Conservation (phyloP, 2,888 invertebrate species). For the Melipona bicolor region DNA sequence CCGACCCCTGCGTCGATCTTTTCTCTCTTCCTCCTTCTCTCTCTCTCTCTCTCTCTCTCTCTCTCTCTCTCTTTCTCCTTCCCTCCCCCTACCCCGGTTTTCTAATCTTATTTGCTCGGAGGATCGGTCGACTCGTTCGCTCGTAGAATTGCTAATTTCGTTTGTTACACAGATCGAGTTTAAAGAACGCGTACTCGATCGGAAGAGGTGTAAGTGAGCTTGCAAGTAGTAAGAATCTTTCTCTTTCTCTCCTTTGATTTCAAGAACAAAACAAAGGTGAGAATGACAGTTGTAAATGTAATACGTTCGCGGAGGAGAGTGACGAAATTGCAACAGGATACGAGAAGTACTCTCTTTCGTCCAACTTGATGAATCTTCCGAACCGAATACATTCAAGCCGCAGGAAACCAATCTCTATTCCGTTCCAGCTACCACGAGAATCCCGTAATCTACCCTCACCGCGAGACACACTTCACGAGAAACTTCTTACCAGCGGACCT, state of each 20-base stretch:
- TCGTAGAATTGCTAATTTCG: constrained; percentile 34
- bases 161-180: background rate
- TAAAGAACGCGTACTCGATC: background rate
- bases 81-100: background rate
- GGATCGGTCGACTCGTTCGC: constrained; percentile 3
- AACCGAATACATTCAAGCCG: background rate
- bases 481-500: background rate
- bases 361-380: background rate
- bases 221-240: too few relatives aligned
- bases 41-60: background rate
- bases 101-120: constrained; percentile 42
- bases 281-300: too few relatives aligned
- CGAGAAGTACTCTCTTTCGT: background rate
- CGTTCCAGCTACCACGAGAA: background rate
- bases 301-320: too few relatives aligned
- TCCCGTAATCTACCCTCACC: background rate
- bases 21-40: background rate
- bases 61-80: background rate
- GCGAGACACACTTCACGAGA: background rate
- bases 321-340: background rate
- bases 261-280: too few relatives aligned
- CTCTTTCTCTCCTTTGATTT: too few relatives aligned
- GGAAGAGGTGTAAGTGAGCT: too few relatives aligned
- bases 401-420: background rate
- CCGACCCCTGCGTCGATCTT: constrained; percentile 3